Evolutionary conservation across 2,113 vertebrate species (phyloP).

Genomic region (Tiliqua scincoides): DNA sequence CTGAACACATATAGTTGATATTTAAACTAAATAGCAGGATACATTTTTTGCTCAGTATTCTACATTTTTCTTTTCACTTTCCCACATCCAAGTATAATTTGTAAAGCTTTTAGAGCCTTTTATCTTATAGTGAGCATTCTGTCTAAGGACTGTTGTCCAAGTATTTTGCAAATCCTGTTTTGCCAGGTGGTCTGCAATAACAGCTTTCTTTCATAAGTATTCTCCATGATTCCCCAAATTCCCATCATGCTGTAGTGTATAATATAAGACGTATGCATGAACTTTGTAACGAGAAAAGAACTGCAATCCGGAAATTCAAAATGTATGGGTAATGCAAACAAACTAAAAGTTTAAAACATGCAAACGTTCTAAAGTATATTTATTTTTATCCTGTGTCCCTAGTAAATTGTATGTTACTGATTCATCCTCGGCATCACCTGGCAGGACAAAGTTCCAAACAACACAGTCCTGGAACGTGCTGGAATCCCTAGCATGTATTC

Average conservation of each 20-base stretch:
- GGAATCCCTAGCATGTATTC: too few relatives aligned
- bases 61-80: constrained; percentile 57
- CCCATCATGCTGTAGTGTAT: constrained; percentile 22
- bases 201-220: constrained; percentile 52
- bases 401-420: neutral
- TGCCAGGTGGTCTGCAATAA: constrained; percentile 44
- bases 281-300: constrained; percentile 21
- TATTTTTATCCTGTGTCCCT: neutral
- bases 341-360: neutral
- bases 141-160: constrained; percentile 31
- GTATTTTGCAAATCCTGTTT: constrained; percentile 47
- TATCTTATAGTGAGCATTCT: constrained; percentile 42
- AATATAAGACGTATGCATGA: neutral
- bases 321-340: neutral
- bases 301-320: neutral
- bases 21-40: constrained; percentile 57
- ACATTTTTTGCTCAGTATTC: constrained; percentile 52
- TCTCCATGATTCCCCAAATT: constrained; percentile 28
- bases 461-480: too few relatives aligned
- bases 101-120: constrained; percentile 57
- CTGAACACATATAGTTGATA: constrained; percentile 65
- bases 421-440: too few relatives aligned
- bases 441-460: too few relatives aligned
- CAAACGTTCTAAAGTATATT: constrained; percentile 16
- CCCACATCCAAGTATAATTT: constrained; percentile 51